Evolutionary conservation across 1,140 invertebrate species (phyloP).

Genomic region (Bombyx mandarina): DNA sequence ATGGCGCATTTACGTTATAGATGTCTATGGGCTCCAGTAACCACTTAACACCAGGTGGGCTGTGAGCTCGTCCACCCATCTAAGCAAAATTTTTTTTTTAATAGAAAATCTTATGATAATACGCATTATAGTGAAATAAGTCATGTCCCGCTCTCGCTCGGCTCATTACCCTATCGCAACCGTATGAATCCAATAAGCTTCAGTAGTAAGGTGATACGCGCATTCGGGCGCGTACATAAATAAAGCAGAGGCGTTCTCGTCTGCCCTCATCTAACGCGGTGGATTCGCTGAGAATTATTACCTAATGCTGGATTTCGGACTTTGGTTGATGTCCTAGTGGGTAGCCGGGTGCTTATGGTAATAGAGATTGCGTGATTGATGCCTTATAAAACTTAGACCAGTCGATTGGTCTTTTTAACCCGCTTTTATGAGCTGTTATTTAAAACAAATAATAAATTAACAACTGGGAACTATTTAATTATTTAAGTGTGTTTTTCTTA

Average conservation of each 20-base stretch:
- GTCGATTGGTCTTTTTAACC: not conserved
- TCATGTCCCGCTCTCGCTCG: constrained; percentile 4
- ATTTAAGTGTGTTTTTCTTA: not conserved
- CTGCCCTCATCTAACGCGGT: constrained; percentile 27
- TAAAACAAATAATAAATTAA: no score
- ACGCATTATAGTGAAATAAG: no score
- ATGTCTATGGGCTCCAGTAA: no score
- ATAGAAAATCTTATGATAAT: no score
- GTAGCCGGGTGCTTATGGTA: constrained; percentile 1
- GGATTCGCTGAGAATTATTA: constrained; percentile 34
- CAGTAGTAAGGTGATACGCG: constrained; percentile 34
- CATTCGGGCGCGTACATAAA: constrained; percentile 51
- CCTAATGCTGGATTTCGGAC: constrained; percentile 1
- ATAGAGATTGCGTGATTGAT: constrained; percentile 3
- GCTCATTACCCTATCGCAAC: constrained; percentile 12
- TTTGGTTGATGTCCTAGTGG: constrained; percentile 2
- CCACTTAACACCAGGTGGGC: no score
- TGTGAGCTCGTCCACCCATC: no score
- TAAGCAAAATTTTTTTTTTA: no score
- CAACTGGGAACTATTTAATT: no score
- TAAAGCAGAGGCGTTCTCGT: constrained; percentile 34
- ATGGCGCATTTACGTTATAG: no score
- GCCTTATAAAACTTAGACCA: not conserved
- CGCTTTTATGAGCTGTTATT: no score
- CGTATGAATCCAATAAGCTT: constrained; percentile 53